Percentiles rank a stretch among this genome's conserved stretches.
These are phyloP conservation scores for Sigmodon hispidus DNA, from an alignment of 2,113 vertebrate species.

Conservation along the genomic window DNA sequence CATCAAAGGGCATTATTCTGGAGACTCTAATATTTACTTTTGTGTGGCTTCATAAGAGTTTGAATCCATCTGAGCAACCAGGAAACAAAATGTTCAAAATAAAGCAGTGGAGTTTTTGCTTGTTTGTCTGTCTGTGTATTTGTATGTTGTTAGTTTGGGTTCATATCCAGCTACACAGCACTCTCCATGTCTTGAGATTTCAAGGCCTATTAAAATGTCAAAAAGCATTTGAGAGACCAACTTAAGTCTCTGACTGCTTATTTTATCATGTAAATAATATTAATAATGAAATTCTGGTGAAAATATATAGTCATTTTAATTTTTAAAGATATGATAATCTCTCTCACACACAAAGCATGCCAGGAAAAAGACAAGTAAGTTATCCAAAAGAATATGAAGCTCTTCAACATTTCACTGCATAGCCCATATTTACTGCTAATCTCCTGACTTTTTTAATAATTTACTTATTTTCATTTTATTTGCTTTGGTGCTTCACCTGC, in stretches of 20 bases:
- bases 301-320: neutral
- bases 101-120: neutral
- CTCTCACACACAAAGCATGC: neutral
- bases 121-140: neutral
- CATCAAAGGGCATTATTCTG: neutral
- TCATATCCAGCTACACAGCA: neutral
- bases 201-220: neutral
- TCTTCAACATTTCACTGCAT: neutral
- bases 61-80: neutral
- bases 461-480: too few species aligned
- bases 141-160: neutral
- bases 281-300: neutral
- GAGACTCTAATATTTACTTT: neutral
- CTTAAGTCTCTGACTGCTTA: neutral
- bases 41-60: neutral
- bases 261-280: neutral
- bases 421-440: neutral
- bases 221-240: neutral
- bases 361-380: neutral
- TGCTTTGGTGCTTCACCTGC: too few species aligned
- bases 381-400: neutral
- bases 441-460: too few species aligned
- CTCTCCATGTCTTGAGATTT: neutral
- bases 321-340: constrained; percentile 4
- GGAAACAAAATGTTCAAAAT: neutral